These are phyloP conservation scores for Ceratitis capitata DNA, from an alignment of 1,140 invertebrate species.

Conservation along the genomic window DNA sequence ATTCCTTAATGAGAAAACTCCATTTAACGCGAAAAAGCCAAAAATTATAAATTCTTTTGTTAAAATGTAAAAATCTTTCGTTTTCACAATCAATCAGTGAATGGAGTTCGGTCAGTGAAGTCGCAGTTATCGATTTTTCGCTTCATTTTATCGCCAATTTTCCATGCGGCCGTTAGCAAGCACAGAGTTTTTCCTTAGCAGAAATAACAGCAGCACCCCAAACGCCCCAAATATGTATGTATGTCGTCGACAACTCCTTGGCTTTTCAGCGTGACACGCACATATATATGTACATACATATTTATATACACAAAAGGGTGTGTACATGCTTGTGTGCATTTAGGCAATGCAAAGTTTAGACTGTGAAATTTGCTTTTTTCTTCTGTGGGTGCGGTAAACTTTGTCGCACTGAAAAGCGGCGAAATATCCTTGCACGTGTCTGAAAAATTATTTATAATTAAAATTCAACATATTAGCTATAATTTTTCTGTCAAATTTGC, in stretches of 20 bases:
- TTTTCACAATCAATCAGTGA: not conserved
- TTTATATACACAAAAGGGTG: not conserved
- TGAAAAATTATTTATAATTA: not conserved
- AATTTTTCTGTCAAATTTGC: not conserved
- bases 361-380: not conserved
- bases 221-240: not conserved
- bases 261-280: not conserved
- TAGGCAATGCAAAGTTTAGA: not conserved
- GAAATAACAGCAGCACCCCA: not conserved
- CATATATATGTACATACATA: not conserved
- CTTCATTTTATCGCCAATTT: constrained; percentile 23
- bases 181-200: not conserved
- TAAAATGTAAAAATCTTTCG: not conserved
- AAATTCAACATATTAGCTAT: not conserved
- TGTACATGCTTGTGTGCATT: constrained; percentile 19
- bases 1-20: not conserved
- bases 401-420: not conserved
- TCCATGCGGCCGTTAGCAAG: constrained; percentile 10
- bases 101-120: not conserved
- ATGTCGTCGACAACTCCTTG: not conserved
- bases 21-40: not conserved
- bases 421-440: not conserved
- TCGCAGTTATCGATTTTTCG: constrained; percentile 25
- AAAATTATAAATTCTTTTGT: not conserved
- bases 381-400: constrained; percentile 6